Evolutionary conservation across 2,888 invertebrate species (phyloP).

Genomic region (Cheilosia vernalis): DNA sequence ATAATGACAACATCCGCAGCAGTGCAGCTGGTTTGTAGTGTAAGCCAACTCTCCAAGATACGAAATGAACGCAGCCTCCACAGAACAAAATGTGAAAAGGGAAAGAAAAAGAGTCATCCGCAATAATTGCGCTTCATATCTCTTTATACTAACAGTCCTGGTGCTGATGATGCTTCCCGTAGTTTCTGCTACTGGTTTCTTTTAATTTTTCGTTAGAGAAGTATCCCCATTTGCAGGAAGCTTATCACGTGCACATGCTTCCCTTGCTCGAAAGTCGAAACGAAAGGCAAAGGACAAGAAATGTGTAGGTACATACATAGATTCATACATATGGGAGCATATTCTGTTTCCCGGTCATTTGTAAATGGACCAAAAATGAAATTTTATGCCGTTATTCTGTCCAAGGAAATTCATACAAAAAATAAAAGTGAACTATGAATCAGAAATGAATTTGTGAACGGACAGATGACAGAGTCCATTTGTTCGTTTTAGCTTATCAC

Average conservation of each 20-base stretch:
- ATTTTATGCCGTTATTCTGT: constrained; percentile 35
- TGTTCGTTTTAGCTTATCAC: constrained; percentile 26
- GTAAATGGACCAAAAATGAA: constrained; percentile 12
- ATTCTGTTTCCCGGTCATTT: constrained; percentile 36
- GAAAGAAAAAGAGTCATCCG: neutral
- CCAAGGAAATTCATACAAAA: constrained; percentile 16
- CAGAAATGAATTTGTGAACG: constrained; percentile 36
- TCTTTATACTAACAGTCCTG: constrained; percentile 2
- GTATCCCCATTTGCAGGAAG: constrained; percentile 23
- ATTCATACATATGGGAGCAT: too few relatives aligned
- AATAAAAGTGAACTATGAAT: constrained; percentile 14
- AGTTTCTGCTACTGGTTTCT: constrained; percentile 13
- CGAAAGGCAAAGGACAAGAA: neutral
- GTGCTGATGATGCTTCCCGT: constrained; percentile 1
- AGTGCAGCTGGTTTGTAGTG: constrained; percentile 19
- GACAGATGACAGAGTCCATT: constrained; percentile 4
- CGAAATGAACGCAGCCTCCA: constrained; percentile 30
- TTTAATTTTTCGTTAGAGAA: constrained; percentile 31
- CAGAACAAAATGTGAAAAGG: constrained; percentile 11
- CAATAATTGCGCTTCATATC: constrained; percentile 47
- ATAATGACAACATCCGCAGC: constrained; percentile 44
- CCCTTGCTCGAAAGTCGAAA: neutral
- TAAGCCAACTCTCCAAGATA: constrained; percentile 21
- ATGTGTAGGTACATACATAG: neutral
- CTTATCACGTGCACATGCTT: constrained; percentile 49